Conservation (phyloP, 2,797 vertebrate genomes). For the Argya squamiceps region DNA sequence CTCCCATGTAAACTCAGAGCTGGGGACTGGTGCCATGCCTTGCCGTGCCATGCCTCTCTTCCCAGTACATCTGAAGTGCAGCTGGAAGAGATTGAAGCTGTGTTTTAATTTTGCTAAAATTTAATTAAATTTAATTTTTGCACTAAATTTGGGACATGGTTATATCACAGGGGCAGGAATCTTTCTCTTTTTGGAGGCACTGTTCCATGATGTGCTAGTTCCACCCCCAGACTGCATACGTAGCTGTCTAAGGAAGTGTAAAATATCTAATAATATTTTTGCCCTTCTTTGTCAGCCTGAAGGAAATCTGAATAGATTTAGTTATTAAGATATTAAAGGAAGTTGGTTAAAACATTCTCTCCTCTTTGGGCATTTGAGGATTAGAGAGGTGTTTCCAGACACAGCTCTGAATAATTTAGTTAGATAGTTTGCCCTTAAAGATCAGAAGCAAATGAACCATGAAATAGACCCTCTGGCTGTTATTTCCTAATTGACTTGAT, state of each 20-base stretch:
- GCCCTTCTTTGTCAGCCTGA: slow-evolving; percentile 27
- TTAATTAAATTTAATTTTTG: background rate
- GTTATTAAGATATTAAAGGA: slow-evolving; percentile 66
- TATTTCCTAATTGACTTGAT: slow-evolving; percentile 63
- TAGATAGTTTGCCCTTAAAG: slow-evolving; percentile 60
- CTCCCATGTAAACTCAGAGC: background rate
- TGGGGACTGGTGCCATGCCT: background rate
- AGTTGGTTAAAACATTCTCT: slow-evolving; percentile 46
- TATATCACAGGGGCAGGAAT: background rate
- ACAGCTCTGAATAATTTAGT: slow-evolving; percentile 71
- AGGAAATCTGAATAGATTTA: slow-evolving; percentile 53
- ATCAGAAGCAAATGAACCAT: slow-evolving; percentile 65
- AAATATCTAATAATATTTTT: slow-evolving; percentile 12
- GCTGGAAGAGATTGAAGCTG: background rate
- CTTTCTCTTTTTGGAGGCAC: background rate
- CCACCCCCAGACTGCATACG: background rate
- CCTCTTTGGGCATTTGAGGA: slow-evolving; percentile 55
- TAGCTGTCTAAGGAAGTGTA: slow-evolving; percentile 25
- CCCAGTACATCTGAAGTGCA: background rate
- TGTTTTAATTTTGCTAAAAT: background rate
- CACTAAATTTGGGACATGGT: background rate
- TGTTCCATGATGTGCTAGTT: background rate
- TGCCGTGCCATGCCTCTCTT: background rate
- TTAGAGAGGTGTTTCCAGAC: slow-evolving; percentile 61
- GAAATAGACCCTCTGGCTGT: slow-evolving; percentile 68